Percentiles rank a stretch among this genome's conserved stretches.
Evolutionary conservation across 2,797 vertebrate species (phyloP).

Genomic region (Peromyscus aztecus): DNA sequence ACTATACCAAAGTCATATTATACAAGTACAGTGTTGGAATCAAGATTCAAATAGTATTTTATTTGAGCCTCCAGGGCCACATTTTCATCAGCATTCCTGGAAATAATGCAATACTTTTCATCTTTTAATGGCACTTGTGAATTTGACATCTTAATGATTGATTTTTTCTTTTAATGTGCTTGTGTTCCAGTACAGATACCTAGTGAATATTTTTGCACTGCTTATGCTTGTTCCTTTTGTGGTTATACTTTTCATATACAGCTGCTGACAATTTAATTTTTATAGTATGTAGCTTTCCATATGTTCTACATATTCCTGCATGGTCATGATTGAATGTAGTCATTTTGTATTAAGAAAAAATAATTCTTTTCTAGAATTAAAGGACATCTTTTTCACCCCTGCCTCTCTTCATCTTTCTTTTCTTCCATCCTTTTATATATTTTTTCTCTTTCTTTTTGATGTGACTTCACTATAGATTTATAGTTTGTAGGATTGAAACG

Average conservation of each 20-base stretch:
- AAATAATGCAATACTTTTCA: background rate
- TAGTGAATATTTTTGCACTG: slow-evolving; percentile 9
- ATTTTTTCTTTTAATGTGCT: slow-evolving; percentile 31
- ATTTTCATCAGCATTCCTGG: background rate
- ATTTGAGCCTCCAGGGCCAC: background rate
- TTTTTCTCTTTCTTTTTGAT: background rate
- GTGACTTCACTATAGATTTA: background rate
- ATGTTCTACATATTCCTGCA: slow-evolving; percentile 7
- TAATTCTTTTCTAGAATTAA: slow-evolving; percentile 6
- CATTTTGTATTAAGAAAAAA: slow-evolving; percentile 48
- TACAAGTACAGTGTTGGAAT: background rate
- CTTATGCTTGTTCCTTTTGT: slow-evolving; percentile 31
- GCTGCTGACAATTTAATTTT: slow-evolving; percentile 67
- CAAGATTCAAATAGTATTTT: slow-evolving; percentile 8
- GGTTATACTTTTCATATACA: slow-evolving; percentile 41
- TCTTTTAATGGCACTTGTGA: background rate
- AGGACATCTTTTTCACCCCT: background rate
- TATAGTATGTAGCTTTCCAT: slow-evolving; percentile 38
- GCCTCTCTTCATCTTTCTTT: background rate
- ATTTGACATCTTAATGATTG: background rate
- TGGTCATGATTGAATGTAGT: slow-evolving; percentile 37
- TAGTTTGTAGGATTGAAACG: background rate
- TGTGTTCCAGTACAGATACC: background rate
- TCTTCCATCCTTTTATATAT: background rate
- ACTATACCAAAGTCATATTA: background rate